Evolutionary conservation across 2,113 vertebrate genomes (phyloP).

Genomic region (Solea senegalensis): DNA sequence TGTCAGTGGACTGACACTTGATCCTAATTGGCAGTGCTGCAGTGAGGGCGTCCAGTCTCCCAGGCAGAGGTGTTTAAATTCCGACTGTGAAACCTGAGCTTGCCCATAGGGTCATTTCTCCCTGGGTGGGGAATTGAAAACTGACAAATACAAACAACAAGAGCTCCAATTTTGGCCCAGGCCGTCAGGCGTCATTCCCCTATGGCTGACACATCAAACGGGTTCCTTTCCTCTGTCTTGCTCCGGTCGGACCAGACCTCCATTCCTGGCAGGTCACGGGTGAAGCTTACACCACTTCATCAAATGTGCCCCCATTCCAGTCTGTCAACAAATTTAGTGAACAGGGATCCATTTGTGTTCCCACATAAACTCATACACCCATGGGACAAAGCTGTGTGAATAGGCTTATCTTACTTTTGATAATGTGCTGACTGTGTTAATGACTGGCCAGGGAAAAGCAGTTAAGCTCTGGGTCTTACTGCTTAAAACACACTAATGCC

Average conservation of each 20-base stretch:
- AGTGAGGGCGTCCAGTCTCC: conserved; percentile 45
- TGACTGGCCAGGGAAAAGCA: conserved; percentile 31
- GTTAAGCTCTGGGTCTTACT: conserved; percentile 18
- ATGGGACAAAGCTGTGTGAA: conserved; percentile 24
- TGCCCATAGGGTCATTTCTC: conserved; percentile 51
- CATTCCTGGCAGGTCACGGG: conserved; percentile 59
- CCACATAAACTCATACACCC: conserved; percentile 41
- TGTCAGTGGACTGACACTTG: conserved; percentile 76
- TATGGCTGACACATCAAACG: conserved; percentile 52
- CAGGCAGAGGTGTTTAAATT: conserved; percentile 62
- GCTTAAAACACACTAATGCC: conserved; percentile 26
- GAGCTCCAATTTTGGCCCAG: conserved; percentile 43
- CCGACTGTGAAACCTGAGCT: conserved; percentile 68
- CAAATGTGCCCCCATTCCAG: conserved; percentile 48
- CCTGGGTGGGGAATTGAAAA: conserved; percentile 65
- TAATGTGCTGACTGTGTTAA: conserved; percentile 45
- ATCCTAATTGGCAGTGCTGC: conserved; percentile 77
- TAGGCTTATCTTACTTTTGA: conserved; percentile 22
- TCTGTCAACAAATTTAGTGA: conserved; percentile 58
- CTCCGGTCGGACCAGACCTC: conserved; percentile 18
- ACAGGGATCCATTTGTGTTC: conserved; percentile 36
- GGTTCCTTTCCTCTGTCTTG: conserved; percentile 1
- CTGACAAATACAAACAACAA: conserved; percentile 67
- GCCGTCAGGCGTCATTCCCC: conserved; percentile 24
- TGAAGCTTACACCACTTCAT: conserved; percentile 49